Conservation (phyloP, 2,797 vertebrate species). For the Rhinoraja longicauda region DNA sequence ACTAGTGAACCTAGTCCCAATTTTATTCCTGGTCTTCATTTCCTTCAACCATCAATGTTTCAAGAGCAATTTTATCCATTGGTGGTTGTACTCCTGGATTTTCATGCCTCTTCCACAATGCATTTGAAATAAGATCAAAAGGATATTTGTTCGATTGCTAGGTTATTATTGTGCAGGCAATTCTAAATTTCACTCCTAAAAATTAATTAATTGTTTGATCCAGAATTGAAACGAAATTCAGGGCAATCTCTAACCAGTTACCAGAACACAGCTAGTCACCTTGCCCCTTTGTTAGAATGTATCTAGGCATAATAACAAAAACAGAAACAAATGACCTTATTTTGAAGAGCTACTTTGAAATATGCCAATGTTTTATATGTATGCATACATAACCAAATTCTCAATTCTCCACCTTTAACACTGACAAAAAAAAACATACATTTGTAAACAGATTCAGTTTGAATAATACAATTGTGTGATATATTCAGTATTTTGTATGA, state of each 20-base stretch:
- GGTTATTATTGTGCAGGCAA: neutral
- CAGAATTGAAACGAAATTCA: neutral
- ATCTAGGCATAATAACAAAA: neutral
- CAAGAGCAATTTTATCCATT: neutral
- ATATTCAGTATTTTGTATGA: neutral
- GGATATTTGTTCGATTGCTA: neutral
- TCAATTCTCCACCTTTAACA: too few species aligned
- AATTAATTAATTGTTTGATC: neutral
- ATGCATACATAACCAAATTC: neutral
- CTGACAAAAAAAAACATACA: neutral
- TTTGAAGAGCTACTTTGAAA: neutral
- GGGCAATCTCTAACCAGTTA: neutral
- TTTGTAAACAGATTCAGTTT: neutral
- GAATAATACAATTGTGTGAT: neutral
- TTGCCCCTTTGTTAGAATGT: neutral
- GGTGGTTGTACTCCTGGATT: neutral
- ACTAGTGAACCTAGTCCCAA: neutral
- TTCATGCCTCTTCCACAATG: neutral
- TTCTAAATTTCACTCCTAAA: neutral
- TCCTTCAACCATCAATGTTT: neutral
- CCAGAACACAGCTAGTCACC: neutral
- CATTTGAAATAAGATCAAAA: neutral
- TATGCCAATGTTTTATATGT: neutral
- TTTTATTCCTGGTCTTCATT: neutral
- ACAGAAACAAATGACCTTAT: neutral